Evolutionary conservation across 2,797 vertebrate genomes (phyloP), one percentile per base, ranked within the genome.

Genomic region (Kryptolebias ocellatus): DNA sequence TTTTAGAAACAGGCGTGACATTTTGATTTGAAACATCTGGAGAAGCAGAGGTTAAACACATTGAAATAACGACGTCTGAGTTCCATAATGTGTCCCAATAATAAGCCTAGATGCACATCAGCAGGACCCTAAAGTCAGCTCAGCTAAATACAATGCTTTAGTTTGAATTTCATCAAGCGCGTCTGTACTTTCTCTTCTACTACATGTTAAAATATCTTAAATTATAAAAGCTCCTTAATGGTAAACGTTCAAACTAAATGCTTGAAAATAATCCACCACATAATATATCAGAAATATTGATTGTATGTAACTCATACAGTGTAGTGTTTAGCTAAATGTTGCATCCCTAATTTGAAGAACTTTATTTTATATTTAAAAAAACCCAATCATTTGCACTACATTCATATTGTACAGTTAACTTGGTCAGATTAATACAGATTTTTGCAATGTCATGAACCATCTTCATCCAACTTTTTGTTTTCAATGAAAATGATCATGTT

Each of bases 381-480:
- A 53, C 4, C 17, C 17, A 4, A 51, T 27, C 8, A 6, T 0
- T 34, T 1, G 20, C 6, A 8, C 17, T 37, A 17, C 51, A 39
- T 52, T 20, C 14, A 59, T 31, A 39, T 57, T 72, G 12, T 14
- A 12, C 4, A n/a, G 1, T 60, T 10, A 29, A 47, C 39, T 58
- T 67, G 49, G 52, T 69, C 37, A 45, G 45, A 60, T 71, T 64
- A 52, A 11, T 61, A 18, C 58, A 83, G 72, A 60, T 45, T 29
- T 49, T 67, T 16, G 1, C 20, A 1, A 44, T 10, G 37, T 8
- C n/a, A 20, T 11, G 8, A 24, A 27, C 44, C 49, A 66, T 16
- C 55, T 63, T 78, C 79, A 67, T 59, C 55, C 34, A 69, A 67
- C 55, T 63, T 53, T 27, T 50, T 11, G 4, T 69, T 55, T 63